phyloP scores from a whole-genome alignment of 1,140 invertebrate species.

The Pseudomyrmex pallidus region DNA sequence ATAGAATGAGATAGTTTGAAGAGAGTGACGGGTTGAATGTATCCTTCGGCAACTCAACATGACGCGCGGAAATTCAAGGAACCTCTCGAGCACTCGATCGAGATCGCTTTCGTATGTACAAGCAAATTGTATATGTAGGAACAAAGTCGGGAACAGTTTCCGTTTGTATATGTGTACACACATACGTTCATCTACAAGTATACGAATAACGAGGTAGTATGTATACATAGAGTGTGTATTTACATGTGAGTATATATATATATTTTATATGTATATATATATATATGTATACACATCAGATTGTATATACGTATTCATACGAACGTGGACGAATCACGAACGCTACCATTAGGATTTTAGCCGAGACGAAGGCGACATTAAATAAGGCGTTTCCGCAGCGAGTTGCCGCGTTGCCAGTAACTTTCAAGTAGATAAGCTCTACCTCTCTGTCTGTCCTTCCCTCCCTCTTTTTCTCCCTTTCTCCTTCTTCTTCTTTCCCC shows the following conservation, averaged over 20 bases:
- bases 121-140: constrained; percentile 13
- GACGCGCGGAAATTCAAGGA: constrained; percentile 62
- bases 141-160: constrained; percentile 20
- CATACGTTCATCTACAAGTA: not conserved
- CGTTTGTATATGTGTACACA: constrained; percentile 6
- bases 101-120: constrained; percentile 21
- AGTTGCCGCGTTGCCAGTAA: constrained; percentile 52
- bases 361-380: constrained; percentile 47
- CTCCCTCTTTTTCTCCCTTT: no score
- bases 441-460: not conserved
- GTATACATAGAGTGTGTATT: not conserved
- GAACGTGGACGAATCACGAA: constrained; percentile 34
- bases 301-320: constrained; percentile 32
- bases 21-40: constrained; percentile 35
- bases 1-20: constrained; percentile 41
- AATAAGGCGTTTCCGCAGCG: constrained; percentile 29
- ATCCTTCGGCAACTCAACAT: constrained; percentile 31
- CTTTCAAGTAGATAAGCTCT: constrained; percentile 55
- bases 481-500: no score
- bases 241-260: not conserved
- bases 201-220: no score
- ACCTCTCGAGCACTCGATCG: constrained; percentile 51
- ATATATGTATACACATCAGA: no score
- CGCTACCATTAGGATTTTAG: constrained; percentile 51
- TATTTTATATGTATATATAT: not conserved